Conservation (phyloP, 2,113 vertebrate species). For the Strix uralensis region DNA sequence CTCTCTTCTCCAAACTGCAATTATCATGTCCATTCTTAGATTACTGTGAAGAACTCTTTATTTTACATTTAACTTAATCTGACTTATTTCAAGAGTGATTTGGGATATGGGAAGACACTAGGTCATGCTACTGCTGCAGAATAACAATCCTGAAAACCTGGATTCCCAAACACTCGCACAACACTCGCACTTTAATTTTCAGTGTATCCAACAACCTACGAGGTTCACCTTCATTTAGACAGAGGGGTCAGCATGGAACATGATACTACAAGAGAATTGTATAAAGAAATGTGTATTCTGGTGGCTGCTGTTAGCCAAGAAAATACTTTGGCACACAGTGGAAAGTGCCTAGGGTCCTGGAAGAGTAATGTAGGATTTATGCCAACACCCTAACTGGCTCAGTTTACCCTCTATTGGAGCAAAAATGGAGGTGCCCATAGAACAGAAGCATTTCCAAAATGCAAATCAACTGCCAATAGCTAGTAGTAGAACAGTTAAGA, state of each 20-base stretch:
- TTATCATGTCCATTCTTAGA: not conserved
- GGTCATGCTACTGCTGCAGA: not conserved
- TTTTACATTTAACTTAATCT: not conserved
- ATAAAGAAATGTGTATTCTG: not conserved
- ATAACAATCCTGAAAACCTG: not conserved
- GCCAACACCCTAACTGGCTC: not conserved
- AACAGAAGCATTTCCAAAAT: not conserved
- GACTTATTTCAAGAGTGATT: not conserved
- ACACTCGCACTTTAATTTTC: not conserved
- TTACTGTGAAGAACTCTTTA: not conserved
- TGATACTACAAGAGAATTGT: not conserved
- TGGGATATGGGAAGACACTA: not conserved
- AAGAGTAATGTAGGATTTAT: not conserved
- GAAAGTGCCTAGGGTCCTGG: not conserved
- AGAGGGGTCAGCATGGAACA: not conserved
- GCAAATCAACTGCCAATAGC: not conserved
- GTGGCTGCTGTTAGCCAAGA: not conserved
- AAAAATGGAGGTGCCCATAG: not conserved
- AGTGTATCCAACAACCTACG: not conserved
- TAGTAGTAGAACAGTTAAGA: not conserved
- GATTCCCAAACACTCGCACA: not conserved
- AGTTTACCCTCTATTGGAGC: not conserved
- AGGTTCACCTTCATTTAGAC: not conserved
- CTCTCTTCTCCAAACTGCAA: not conserved
- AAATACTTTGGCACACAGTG: not conserved